Percentiles rank a stretch among this genome's conserved stretches.
Conservation (phyloP, 2,113 vertebrate genomes). For the Sorex fumeus region DNA sequence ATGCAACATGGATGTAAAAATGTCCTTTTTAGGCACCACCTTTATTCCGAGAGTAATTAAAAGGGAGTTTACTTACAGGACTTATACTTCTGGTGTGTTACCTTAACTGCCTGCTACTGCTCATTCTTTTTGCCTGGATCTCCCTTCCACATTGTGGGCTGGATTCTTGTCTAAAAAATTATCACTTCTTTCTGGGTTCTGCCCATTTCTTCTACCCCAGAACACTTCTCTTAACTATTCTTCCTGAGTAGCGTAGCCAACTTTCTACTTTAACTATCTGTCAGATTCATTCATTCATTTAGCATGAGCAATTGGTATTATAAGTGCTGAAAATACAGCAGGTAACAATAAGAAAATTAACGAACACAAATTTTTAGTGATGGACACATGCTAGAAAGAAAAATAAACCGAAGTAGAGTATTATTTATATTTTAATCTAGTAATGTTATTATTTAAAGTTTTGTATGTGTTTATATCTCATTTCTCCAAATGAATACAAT, state of each 20-base stretch:
- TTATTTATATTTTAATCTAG: background rate
- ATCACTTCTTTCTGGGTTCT: background rate
- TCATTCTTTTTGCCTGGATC: background rate
- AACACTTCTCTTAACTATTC: background rate
- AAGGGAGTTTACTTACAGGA: background rate
- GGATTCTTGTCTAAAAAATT: background rate
- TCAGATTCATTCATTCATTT: background rate
- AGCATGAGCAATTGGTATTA: background rate
- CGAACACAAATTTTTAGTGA: background rate
- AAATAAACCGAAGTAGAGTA: background rate
- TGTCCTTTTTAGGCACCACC: background rate
- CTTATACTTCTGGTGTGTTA: too few species aligned
- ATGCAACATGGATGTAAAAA: background rate
- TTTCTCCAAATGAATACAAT: background rate
- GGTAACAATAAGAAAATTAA: constrained; percentile 28
- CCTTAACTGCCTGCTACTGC: background rate
- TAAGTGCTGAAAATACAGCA: background rate
- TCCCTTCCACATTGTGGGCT: background rate
- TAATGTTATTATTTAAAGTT: constrained; percentile 19
- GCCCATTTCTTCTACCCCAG: background rate
- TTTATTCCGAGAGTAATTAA: constrained; percentile 2
- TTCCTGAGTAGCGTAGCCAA: background rate
- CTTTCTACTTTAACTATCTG: background rate
- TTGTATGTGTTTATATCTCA: background rate
- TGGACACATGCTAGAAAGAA: background rate